Base-by-base conservation (phyloP, 2,888 invertebrate species). In the Chaetoderma sp. region DNA sequence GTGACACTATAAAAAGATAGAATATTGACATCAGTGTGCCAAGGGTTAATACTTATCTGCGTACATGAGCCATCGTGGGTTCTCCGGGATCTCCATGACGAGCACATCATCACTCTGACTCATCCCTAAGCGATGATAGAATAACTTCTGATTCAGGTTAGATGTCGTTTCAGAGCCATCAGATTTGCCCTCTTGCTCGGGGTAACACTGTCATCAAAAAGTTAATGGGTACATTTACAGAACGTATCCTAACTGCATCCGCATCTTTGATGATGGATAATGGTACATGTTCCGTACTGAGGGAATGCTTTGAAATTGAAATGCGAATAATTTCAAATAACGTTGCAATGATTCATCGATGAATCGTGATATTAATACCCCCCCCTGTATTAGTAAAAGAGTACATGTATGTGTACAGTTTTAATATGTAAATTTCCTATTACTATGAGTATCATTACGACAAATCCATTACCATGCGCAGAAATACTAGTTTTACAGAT, bases 71-170 rank as follows among this genome's bases (percentile, higher is more conserved):
- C 95, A 94, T 63, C 88, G 86, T 3, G 97, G 96, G 82, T 97
- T 92, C 50, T 96, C 93, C 0, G 93, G 93, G 88, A 96, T 96
- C 85, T 97, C 95, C 0, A 93, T 93, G 13, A 93, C 93, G 55
- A 96, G 87, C 47, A 96, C 89, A 88, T 98, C 98, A 58, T 95
- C 91, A 0, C 90, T 88, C 85, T 97, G 96, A 13, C 92, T 89
- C 33, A 96, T 95, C 76, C 94, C 93, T 64, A 99, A 86, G 60
- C 90, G 88, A 87, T 99, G 99, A 88, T 95, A 99, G 86, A 92
- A 97, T 49, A 99, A 88, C 85, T 97, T 97, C 87, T 99, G 98
- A 87, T 95, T 92, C 81, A 93, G 90, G 86, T 93, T 94, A 76
- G 92, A 90, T 66, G 83, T 82, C 0, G 96, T 96, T 88, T 96